Evolutionary conservation across 2,797 vertebrate genomes (phyloP).

Genomic region (Melanotaenia pygmaea): DNA sequence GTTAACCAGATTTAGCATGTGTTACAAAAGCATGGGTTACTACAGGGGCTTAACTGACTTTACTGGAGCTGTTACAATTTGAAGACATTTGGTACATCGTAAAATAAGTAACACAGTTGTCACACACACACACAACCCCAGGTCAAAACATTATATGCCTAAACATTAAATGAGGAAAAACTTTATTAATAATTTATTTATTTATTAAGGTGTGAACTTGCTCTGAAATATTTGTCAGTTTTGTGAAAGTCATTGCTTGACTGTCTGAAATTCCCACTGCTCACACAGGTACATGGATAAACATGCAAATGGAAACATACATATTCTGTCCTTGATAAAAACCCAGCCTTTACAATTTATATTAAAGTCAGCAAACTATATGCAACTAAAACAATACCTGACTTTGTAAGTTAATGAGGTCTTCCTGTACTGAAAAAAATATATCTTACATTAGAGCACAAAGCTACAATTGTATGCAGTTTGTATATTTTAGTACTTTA

Average conservation of each 20-base stretch:
- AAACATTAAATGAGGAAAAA: not conserved
- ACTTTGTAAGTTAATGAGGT: not conserved
- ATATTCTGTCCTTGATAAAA: not conserved
- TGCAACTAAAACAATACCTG: no score
- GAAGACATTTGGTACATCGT: slow-evolving; percentile 2
- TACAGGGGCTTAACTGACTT: not conserved
- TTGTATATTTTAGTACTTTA: not conserved
- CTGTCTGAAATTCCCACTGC: slow-evolving; percentile 11
- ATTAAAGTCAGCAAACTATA: no score
- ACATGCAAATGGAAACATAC: not conserved
- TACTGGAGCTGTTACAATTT: slow-evolving; percentile 3
- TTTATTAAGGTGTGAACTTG: slow-evolving; percentile 17
- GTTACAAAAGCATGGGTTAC: not conserved
- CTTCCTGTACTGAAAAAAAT: not conserved
- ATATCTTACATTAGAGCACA: not conserved
- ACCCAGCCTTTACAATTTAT: no score
- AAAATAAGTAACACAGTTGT: not conserved
- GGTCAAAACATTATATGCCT: no score
- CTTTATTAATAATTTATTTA: not conserved
- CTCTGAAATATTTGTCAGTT: slow-evolving; percentile 22
- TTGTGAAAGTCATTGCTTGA: slow-evolving; percentile 41
- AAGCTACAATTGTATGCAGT: not conserved
- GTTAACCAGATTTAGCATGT: not conserved
- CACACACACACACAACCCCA: not conserved
- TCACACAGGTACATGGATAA: not conserved